Conservation (phyloP, 2,113 vertebrate species). For the Oophaga pumilio region DNA sequence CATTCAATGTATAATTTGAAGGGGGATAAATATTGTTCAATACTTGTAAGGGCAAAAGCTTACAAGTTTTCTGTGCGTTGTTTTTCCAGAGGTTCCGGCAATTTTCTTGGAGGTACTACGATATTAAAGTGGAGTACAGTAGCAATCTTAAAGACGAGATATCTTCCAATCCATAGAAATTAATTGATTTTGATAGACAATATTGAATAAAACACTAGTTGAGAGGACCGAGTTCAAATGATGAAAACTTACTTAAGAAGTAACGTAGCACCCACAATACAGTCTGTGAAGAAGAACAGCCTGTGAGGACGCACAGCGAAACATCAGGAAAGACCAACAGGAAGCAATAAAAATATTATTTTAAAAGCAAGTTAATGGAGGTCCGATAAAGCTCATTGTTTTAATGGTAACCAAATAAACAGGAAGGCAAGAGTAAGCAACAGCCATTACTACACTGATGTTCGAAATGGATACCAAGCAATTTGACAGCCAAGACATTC, state of each 20-base stretch:
- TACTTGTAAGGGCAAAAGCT: not conserved
- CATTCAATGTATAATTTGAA: too few species aligned
- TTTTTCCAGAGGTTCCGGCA: not conserved
- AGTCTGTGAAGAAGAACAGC: not conserved
- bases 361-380: not conserved
- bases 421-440: not conserved
- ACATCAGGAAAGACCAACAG: not conserved
- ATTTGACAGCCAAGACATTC: constrained; percentile 4
- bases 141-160: not conserved
- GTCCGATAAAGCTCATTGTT: not conserved
- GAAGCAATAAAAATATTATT: not conserved
- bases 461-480: constrained; percentile 18
- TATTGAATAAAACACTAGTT: not conserved
- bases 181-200: not conserved
- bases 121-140: not conserved
- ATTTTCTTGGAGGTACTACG: not conserved
- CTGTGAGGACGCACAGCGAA: not conserved
- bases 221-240: too few species aligned
- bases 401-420: constrained; percentile 1
- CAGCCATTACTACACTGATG: constrained; percentile 14
- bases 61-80: not conserved
- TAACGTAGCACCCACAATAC: not conserved
- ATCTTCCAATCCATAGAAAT: not conserved
- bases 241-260: too few species aligned
- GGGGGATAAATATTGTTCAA: not conserved